Conservation (phyloP, 2,888 invertebrate species). For the Metellina segmentata region DNA sequence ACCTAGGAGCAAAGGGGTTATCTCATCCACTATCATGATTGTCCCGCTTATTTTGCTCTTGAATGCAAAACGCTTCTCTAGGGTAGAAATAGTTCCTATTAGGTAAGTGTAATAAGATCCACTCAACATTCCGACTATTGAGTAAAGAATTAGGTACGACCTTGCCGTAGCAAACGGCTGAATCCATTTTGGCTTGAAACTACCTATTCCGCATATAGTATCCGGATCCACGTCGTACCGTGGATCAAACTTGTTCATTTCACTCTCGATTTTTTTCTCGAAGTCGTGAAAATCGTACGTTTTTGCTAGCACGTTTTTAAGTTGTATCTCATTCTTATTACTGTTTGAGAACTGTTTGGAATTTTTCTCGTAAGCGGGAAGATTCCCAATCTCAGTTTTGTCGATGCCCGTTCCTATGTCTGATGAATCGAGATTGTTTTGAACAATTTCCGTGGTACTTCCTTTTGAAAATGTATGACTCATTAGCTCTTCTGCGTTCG, state of each 20-base stretch:
- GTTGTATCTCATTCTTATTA: constrained; percentile 1
- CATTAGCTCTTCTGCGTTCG: neutral
- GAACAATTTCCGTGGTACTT: neutral
- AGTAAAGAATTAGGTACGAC: constrained; percentile 72
- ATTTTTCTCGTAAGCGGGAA: too few species aligned
- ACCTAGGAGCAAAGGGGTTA: constrained; percentile 67
- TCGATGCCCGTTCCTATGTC: too few species aligned
- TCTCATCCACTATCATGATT: constrained; percentile 77
- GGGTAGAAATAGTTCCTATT: constrained; percentile 74
- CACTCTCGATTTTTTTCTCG: neutral
- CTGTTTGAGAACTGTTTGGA: neutral
- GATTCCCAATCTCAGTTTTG: too few species aligned
- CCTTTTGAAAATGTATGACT: neutral
- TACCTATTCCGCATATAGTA: constrained; percentile 77
- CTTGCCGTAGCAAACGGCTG: constrained; percentile 77
- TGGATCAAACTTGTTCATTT: constrained; percentile 31
- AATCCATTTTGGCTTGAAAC: constrained; percentile 77
- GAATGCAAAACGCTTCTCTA: constrained; percentile 78
- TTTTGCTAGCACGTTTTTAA: constrained; percentile 13
- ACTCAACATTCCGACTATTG: constrained; percentile 76
- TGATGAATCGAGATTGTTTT: too few species aligned
- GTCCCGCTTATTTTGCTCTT: constrained; percentile 77
- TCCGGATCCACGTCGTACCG: constrained; percentile 37
- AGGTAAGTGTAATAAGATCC: constrained; percentile 77
- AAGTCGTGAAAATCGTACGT: constrained; percentile 6